Conservation (phyloP, 2,797 vertebrate genomes). For the Phrynocephalus vlangalii region DNA sequence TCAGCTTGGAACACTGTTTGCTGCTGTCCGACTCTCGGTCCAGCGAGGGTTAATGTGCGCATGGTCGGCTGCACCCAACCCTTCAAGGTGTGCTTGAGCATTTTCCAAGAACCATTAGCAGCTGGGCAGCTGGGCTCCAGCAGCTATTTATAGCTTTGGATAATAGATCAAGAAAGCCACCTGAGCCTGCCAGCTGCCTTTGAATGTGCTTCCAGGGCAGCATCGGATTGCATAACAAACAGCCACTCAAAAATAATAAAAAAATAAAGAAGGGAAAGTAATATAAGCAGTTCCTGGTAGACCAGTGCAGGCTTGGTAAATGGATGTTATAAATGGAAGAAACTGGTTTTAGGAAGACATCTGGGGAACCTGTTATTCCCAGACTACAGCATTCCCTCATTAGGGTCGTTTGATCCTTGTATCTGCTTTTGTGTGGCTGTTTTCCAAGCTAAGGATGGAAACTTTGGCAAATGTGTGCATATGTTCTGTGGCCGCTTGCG, state of each 20-base stretch:
- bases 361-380: neutral
- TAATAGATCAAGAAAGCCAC: constrained; percentile 32
- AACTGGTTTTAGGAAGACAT: neutral
- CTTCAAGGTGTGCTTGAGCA: constrained; percentile 42
- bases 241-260: neutral
- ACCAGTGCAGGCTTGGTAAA: neutral
- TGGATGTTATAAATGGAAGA: neutral
- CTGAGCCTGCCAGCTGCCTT: constrained; percentile 36
- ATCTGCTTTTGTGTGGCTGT: neutral
- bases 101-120: constrained; percentile 46
- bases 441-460: too few relatives aligned
- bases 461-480: neutral
- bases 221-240: neutral
- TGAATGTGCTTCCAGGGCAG: constrained; percentile 5
- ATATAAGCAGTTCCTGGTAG: neutral
- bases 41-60: constrained; percentile 18
- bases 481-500: too few relatives aligned
- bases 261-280: neutral
- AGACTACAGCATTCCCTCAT: neutral
- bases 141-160: constrained; percentile 35
- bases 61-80: constrained; percentile 15
- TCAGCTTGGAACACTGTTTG: neutral
- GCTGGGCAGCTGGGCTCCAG: constrained; percentile 28
- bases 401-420: neutral
- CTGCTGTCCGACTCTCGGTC: neutral